phyloP scores from a whole-genome alignment of 2,888 invertebrate genomes.

The Plagodis dolabraria region DNA sequence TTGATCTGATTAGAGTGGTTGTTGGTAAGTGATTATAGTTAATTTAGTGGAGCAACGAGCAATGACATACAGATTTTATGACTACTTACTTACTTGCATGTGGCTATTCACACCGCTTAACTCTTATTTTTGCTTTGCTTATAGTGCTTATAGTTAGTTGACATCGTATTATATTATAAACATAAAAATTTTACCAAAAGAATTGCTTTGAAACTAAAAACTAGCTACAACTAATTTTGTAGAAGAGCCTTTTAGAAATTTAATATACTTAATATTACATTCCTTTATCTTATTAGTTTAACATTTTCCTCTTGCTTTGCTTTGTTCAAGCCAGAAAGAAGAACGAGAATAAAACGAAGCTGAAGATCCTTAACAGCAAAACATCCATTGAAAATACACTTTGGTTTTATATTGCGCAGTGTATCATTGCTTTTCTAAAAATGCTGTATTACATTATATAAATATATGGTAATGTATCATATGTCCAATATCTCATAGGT shows the following conservation, averaged over 20 bases:
- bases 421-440: background rate
- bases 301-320: background rate
- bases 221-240: too few relatives aligned
- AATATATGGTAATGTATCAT: too few relatives aligned
- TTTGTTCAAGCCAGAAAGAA: conserved; percentile 2
- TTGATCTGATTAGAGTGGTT: conserved; percentile 31
- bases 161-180: too few relatives aligned
- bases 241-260: too few relatives aligned
- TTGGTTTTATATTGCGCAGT: too few relatives aligned
- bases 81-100: background rate
- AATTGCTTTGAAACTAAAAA: too few relatives aligned
- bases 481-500: too few relatives aligned
- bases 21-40: conserved; percentile 6
- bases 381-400: background rate
- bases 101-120: conserved; percentile 14
- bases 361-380: background rate
- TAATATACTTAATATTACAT: too few relatives aligned
- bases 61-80: conserved; percentile 2
- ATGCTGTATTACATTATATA: background rate
- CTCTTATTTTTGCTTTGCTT: conserved; percentile 9
- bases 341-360: background rate
- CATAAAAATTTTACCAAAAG: too few relatives aligned
- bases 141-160: background rate
- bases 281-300: too few relatives aligned
- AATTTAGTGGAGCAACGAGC: conserved; percentile 5